Evolutionary conservation across 1,140 invertebrate genomes (phyloP).

Genomic region (Meloidogyne hapla): DNA sequence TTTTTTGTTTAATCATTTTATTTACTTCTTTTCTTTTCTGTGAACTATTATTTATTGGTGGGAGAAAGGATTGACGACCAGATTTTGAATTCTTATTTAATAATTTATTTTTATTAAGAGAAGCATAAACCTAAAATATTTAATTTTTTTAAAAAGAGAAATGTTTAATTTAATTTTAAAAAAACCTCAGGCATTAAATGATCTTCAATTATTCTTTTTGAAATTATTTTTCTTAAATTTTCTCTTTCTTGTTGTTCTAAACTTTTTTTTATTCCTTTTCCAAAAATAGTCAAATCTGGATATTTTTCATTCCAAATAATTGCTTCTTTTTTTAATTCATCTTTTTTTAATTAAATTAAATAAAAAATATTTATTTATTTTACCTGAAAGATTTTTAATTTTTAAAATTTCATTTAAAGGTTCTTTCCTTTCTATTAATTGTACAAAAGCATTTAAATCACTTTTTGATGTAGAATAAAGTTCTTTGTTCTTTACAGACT

Average conservation of each 20-base stretch:
- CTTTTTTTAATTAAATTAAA: not conserved
- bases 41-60: no score
- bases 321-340: conserved; percentile 6
- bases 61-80: no score
- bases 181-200: not conserved
- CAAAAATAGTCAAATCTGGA: not conserved
- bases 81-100: no score
- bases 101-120: no score
- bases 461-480: not conserved
- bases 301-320: not conserved
- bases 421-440: not conserved
- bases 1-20: no score
- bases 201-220: not conserved
- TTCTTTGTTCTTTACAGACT: not conserved
- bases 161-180: not conserved
- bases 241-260: not conserved
- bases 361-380: not conserved
- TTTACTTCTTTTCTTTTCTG: no score
- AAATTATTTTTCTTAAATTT: conserved; percentile 4
- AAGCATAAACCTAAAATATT: no score
- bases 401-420: conserved; percentile 6
- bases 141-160: not conserved
- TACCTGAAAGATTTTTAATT: not conserved
- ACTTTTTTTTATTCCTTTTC: not conserved
- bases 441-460: not conserved